Base-by-base conservation (phyloP, 2,113 vertebrate species). In the Apodemus speciosus region DNA sequence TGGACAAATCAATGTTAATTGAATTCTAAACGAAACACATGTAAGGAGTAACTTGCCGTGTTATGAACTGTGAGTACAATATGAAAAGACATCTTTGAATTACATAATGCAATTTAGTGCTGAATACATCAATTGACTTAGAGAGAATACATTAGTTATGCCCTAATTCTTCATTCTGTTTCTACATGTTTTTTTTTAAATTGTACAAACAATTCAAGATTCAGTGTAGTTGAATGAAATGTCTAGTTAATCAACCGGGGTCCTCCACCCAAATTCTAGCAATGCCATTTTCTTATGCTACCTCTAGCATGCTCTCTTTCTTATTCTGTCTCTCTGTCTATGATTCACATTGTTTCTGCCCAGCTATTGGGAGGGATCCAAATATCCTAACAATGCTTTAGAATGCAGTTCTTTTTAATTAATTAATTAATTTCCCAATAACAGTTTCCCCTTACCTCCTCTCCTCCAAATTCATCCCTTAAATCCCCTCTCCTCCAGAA, bases 1-100 rank as follows among this genome's bases (percentile, higher is more conserved):
- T 95, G 89, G 69, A 88, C 86, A 93, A 94, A 96, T 94, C 73
- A 91, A 95, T 91, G 92, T 94, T 95, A 95, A 95, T 72, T 95
- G 90, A 91, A 76, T 96, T 94, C 73, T 95, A 77, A 96, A 94
- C 80, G 87, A 21, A 92, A 91, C 46, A 79, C 35, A 88, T 27
- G 49, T 58, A 92, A 58, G 69, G 86, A 96, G 93, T 27, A 53
- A 7, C 72, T 88, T 84, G 90, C 40, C 69, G 51, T 90, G n/a
- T 93, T 94, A 89, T 92, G 64, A 95, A 85, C 15, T 85, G 18
- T 72, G 5, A 58, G 2, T 71, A 53, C 32, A 58, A 58, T 68
- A 62, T 62, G 30, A 93, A 95, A 93, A 91, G 46, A 8, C n/a
- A 86, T 43, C 27, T 76, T 14, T 95, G 58, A 95, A 95, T 92